Base-by-base conservation (phyloP, 2,888 invertebrate genomes). In the Scaptomyza cyrtandrae region DNA sequence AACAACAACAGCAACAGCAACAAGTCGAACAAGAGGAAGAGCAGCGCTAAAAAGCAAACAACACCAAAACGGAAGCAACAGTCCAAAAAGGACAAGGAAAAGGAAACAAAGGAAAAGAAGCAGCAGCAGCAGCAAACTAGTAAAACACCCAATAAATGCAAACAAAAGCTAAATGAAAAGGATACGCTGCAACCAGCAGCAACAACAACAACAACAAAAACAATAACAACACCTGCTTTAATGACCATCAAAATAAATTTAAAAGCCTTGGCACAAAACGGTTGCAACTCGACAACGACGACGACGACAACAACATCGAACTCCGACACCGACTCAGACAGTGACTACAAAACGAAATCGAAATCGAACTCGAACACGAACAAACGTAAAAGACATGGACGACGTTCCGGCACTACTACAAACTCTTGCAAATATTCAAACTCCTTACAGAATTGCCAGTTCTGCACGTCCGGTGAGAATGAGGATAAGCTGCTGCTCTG, bases 401-500 rank as follows among this genome's bases (percentile, higher is more conserved):
- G 89, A 80, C 80, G 84, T 85, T 81, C 87, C 63, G 76, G 69
- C 81, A 75, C 75, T 75, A 85, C 82, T 73, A 80, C 84, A 90
- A 88, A 86, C 82, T 90, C 89, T 88, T 86, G 90, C 86, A 89
- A 89, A 89, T 90, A 89, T 90, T 91, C 91, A 78, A 90, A 90
- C 89, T 91, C 90, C 89, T 91, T 93, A 68, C 95, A 98, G 98
- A 97, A 97, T 93, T 99, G 99, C 93, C 99, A 99, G 93, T 98
- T 99, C 93, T 99, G 99, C 93, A 95, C 97, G 90, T 96, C 96
- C 89, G 99, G 98, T 67, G 98, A 99, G 93, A 97, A 98, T 89
- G 99, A 99, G 92, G 98, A 98, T 81, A 96, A 98, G 92, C 93
- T 99, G 78, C 93, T 99, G 81, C 93, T 99, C 27, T 99, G 99